These are phyloP conservation scores for Brachionus paranguensis DNA, from an alignment of 1,140 invertebrate genomes.

Conservation along the genomic window DNA sequence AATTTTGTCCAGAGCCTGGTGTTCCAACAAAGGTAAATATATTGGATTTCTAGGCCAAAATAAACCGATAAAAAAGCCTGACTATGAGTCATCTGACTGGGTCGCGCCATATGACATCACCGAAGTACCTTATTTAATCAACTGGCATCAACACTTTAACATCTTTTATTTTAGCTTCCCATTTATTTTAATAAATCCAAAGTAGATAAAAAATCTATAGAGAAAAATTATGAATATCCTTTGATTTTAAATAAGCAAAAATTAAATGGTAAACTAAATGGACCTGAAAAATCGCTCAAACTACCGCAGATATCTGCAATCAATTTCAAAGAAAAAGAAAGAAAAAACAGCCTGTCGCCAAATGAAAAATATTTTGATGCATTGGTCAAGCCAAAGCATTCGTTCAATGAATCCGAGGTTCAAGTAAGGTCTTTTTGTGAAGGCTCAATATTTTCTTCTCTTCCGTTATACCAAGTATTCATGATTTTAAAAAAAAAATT, in stretches of 20 bases:
- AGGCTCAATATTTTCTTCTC: slow-evolving; percentile 28
- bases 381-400: slow-evolving; percentile 11
- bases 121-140: slow-evolving; percentile 45
- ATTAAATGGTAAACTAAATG: neutral
- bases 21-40: slow-evolving; percentile 48
- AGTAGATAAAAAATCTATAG: neutral
- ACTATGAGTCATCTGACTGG: slow-evolving; percentile 44
- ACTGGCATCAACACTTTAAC: no score
- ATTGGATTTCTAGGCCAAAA: slow-evolving; percentile 52
- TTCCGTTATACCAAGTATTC: neutral
- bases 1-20: slow-evolving; percentile 47
- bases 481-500: neutral
- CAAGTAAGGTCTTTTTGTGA: neutral
- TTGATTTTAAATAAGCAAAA: slow-evolving; percentile 1
- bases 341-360: neutral
- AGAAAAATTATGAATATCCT: slow-evolving; percentile 25
- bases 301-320: neutral
- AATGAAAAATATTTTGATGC: slow-evolving; percentile 28
- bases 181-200: neutral
- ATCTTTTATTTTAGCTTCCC: neutral
- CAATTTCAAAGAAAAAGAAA: neutral
- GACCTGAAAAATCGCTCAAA: neutral
- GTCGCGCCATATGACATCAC: slow-evolving; percentile 50
- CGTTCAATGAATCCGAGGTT: neutral
- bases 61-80: slow-evolving; percentile 47